These are phyloP conservation scores for Subanguina moxae DNA, from an alignment of 1,140 invertebrate species.

Conservation along the genomic window DNA sequence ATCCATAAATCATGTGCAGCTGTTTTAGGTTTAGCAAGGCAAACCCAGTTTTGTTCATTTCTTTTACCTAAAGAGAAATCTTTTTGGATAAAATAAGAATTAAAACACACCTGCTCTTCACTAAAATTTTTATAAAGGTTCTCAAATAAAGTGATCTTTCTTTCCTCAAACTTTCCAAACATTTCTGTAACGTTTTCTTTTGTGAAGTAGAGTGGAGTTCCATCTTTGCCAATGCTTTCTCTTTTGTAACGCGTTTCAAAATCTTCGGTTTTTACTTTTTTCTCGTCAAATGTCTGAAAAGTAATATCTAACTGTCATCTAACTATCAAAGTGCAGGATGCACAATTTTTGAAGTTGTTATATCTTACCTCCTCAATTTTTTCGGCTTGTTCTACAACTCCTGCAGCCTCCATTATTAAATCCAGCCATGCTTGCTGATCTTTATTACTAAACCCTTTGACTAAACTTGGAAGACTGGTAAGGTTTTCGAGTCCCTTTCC, in stretches of 20 bases:
- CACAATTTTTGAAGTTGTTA: slow-evolving; percentile 1
- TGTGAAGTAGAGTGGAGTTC: slow-evolving; percentile 47
- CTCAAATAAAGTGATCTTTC: background rate
- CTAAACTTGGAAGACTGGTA: slow-evolving; percentile 35
- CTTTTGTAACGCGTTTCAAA: slow-evolving; percentile 23
- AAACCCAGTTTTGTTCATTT: slow-evolving; percentile 52
- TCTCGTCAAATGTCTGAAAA: background rate
- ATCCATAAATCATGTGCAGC: slow-evolving; percentile 49
- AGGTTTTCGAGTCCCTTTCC: slow-evolving; percentile 39
- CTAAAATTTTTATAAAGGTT: background rate
- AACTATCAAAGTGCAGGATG: background rate
- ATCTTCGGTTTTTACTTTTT: background rate
- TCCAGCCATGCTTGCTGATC: slow-evolving; percentile 48
- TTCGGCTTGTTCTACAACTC: slow-evolving; percentile 36
- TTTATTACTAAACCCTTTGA: slow-evolving; percentile 27
- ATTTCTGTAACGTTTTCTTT: slow-evolving; percentile 36
- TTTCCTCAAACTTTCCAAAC: slow-evolving; percentile 1
- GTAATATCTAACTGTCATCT: background rate
- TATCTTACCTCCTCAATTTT: slow-evolving; percentile 4
- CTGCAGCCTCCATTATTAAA: slow-evolving; percentile 47
- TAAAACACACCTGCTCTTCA: slow-evolving; percentile 1
- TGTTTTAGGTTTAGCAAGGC: slow-evolving; percentile 43
- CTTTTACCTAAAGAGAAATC: slow-evolving; percentile 10
- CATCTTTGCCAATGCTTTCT: slow-evolving; percentile 26
- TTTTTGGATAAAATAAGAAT: too few species aligned